Base-by-base conservation (phyloP, 2,113 vertebrate genomes). In the Seriola dumerili region DNA sequence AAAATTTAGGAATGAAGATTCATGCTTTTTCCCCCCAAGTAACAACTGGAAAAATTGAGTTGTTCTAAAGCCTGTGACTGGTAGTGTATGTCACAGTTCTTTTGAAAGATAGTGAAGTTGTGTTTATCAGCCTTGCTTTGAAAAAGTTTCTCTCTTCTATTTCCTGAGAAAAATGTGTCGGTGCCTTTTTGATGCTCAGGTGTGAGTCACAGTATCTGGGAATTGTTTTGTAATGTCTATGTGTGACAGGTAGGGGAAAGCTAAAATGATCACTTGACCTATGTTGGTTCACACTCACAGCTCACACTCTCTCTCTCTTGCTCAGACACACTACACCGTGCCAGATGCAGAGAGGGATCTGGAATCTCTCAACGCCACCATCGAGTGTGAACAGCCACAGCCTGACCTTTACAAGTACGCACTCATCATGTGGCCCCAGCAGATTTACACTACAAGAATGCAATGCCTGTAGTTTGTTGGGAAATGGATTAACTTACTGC, bases 381-480 rank as follows among this genome's bases (percentile, higher is more conserved):
- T 99, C 1, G 98, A 99, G 94, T 99, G 98, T 70, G 98, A 99
- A 69, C 97, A 99, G 91, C 97, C 98, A 0, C 98, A 99, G 80
- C 97, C 98, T 42, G 98, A 99, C 95, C 97, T 99, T 93, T 99
- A 99, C 95, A 99, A 98, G 98, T 99, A 97, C 89, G 96, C 86
- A 50, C 83, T 91, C 76, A 82, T 78, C 74, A 74, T 78, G 74
- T 62, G 72, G 42, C 73, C 83, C 38, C 72, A 63, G 8, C 78
- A 77, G 83, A 80, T 88, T 86, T 74, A 81, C 86, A 87, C 83
- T 25, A n/a, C 72, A 61, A 72, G 64, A 77, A 54, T 71, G 32
- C 8, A 13, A 59, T 83, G 55, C 58, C 9, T 85, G 29, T 44
- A 1, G 32, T 65, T 78, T 85, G 66, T 66, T 58, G 4, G 10